A percentile compares a stretch with the other conserved stretches of the same genome.
phyloP scores from a whole-genome alignment of 2,888 invertebrate genomes.

The Uloborus plumipes region DNA sequence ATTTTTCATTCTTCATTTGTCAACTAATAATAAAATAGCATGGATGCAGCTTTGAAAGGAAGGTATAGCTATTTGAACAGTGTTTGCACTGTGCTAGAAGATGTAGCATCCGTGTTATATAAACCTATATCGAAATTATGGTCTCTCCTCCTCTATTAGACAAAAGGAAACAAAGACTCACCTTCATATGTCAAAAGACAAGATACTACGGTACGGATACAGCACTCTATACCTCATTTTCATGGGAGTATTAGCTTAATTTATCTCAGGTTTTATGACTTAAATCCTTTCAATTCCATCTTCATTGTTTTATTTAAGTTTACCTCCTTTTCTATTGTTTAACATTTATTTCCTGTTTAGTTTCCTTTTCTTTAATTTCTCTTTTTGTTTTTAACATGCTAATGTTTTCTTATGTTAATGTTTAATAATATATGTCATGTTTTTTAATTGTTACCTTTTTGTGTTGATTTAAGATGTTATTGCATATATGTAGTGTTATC shows the following conservation, averaged over 20 bases:
- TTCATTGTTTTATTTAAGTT: conserved; percentile 13
- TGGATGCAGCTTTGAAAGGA: conserved; percentile 62
- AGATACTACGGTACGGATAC: conserved; percentile 56
- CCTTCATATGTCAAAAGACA: conserved; percentile 59
- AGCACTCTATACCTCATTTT: conserved; percentile 52
- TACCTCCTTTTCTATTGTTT: conserved; percentile 1
- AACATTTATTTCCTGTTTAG: no score
- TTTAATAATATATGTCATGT: no score
- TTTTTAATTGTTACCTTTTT: no score
- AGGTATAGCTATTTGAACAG: conserved; percentile 60
- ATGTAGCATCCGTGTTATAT: conserved; percentile 58
- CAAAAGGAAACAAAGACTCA: conserved; percentile 57
- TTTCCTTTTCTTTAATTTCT: conserved; percentile 1
- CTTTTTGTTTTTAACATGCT: background rate
- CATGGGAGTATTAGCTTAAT: conserved; percentile 53
- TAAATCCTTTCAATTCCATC: conserved; percentile 8
- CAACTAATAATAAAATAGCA: conserved; percentile 11
- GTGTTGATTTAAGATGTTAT: no score
- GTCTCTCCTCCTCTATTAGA: conserved; percentile 60
- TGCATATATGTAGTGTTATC: no score
- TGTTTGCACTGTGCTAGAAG: conserved; percentile 49
- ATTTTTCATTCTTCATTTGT: no score
- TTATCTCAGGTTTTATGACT: conserved; percentile 33
- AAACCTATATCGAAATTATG: conserved; percentile 61
- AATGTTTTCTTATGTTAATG: background rate